A percentile compares a stretch with the other conserved stretches of the same genome.
Evolutionary conservation across 2,888 invertebrate genomes (phyloP).

Genomic region (Euzetes globulus): DNA sequence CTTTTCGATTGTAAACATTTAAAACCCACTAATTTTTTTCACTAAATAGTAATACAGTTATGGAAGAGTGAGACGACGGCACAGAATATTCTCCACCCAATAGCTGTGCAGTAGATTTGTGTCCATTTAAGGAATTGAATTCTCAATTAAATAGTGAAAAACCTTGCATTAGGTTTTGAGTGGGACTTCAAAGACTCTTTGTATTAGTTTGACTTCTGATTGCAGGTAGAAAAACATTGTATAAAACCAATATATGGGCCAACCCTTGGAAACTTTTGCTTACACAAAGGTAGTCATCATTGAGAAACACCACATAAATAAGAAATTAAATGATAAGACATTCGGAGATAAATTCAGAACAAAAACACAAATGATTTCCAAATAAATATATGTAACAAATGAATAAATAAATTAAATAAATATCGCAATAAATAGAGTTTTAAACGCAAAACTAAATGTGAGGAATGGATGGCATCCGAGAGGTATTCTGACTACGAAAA

Average conservation of each 20-base stretch:
- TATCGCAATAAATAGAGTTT: no score
- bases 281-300: neutral
- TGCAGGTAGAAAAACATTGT: neutral
- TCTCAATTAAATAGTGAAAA: constrained; percentile 6
- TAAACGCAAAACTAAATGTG: neutral
- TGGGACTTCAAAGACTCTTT: constrained; percentile 9
- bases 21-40: constrained; percentile 9
- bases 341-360: no score
- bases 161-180: neutral
- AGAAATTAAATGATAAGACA: neutral
- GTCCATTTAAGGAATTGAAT: constrained; percentile 3
- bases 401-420: no score
- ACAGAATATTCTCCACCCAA: constrained; percentile 22
- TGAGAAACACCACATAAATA: constrained; percentile 4
- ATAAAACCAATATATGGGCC: constrained; percentile 1
- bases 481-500: constrained; percentile 1
- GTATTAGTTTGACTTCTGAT: neutral
- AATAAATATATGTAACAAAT: no score
- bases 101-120: constrained; percentile 14
- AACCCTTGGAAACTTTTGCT: neutral
- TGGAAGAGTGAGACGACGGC: neutral
- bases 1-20: constrained; percentile 4
- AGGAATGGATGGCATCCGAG: neutral
- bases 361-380: no score
- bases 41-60: neutral